A percentile compares a stretch with the other conserved stretches of the same genome.
Conservation (phyloP, 1,140 invertebrate genomes). For the Drosophila lacertosa region DNA sequence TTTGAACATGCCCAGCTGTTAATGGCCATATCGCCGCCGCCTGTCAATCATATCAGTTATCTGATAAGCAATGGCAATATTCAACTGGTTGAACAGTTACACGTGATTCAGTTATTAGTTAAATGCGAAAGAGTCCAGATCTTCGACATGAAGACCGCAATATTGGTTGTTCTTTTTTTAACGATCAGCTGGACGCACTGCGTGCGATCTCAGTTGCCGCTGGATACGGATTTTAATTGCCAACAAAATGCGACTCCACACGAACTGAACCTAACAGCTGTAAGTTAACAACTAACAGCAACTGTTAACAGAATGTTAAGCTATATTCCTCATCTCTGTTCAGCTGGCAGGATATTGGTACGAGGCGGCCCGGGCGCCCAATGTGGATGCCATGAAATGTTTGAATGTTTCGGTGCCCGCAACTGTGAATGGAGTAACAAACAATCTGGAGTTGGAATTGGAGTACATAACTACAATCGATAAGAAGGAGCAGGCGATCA, state of each 20-base stretch:
- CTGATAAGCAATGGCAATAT: slow-evolving; percentile 31
- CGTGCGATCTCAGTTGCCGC: not conserved
- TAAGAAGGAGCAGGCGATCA: not conserved
- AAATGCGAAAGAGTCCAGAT: slow-evolving; percentile 4
- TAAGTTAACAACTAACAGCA: slow-evolving; percentile 13
- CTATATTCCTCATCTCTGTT: not conserved
- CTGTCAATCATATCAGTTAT: not conserved
- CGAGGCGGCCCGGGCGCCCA: slow-evolving; percentile 46
- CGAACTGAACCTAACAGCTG: slow-evolving; percentile 21
- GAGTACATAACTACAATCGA: slow-evolving; percentile 46
- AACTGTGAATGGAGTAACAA: not conserved
- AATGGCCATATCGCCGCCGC: not conserved
- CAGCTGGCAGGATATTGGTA: slow-evolving; percentile 55
- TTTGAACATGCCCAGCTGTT: not conserved
- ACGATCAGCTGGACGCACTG: not conserved
- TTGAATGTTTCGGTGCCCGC: slow-evolving; percentile 56
- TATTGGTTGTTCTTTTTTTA: not conserved
- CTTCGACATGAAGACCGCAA: slow-evolving; percentile 19
- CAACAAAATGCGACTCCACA: not conserved
- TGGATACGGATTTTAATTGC: slow-evolving; percentile 10
- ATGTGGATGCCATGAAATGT: slow-evolving; percentile 39
- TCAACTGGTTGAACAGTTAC: not conserved
- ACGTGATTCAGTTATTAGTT: slow-evolving; percentile 17
- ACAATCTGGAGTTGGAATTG: slow-evolving; percentile 25
- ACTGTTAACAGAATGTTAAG: not conserved